Evolutionary conservation across 2,113 vertebrate genomes (phyloP), one percentile per base, ranked within the genome.

Genomic region (Limnothrissa miodon): DNA sequence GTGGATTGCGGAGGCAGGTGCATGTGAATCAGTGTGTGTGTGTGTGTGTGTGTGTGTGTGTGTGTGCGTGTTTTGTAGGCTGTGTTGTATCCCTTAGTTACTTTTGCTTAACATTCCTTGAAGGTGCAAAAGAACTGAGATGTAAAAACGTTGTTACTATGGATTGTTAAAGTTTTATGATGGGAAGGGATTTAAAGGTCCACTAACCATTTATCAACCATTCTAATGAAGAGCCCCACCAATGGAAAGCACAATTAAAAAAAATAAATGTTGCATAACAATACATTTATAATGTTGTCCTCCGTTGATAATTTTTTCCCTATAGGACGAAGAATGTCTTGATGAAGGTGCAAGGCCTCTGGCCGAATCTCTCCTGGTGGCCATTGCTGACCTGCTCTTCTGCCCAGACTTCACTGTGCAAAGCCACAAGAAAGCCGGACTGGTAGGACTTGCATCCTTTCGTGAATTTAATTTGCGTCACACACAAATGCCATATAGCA

Each of bases 321-420:
- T 13, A 4, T 33, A 74, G 66, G 66, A 74, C 29, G 66, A 74
- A 15, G 66, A 74, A 1, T 9, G 66, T 1, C 29, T 94, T 1
- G 97, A 99, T 0, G 97, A 96, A 78, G 94, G 96, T 1, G 98
- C 97, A 29, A 94, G 97, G 45, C 97, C 98, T 0, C 91, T 99
- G 88, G 98, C 98, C 0, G 97, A 99, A 90, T 99, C 96, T 0
- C 88, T 99, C 89, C 96, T 99, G 45, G 92, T 99, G 45, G 97
- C 98, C 78, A 91, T 99, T 0, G 96, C 98, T 0, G 97, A 99
- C 90, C 92, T 99, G 84, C 97, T 99, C 78, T 99, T 99, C 95
- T 99, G 98, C 84, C 98, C 98, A 0, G 97, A 99, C 83, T 98
- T 99, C 92, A 98, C 97, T 0, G 97, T 99, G 81, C 97, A 98